Evolutionary conservation across 2,113 vertebrate species (phyloP), one percentile per base, ranked within the genome.

Genomic region (Lampris megalopsis): DNA sequence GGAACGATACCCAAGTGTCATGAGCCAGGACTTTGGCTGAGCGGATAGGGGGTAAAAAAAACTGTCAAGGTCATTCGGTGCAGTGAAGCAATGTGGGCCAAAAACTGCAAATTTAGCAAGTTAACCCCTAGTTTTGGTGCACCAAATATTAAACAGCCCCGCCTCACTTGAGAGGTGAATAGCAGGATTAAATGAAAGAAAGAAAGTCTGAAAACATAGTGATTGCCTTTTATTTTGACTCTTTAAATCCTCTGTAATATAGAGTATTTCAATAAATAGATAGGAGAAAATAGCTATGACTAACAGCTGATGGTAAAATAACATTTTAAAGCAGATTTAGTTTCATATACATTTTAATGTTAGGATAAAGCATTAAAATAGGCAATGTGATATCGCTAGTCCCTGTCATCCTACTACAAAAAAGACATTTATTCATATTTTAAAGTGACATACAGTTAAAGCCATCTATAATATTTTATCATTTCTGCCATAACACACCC

Each of bases 281-380:
- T 90, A 87, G 88, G 89, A 91, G 88, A 91, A 90, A 92, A 89
- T 76, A 89, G 89, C 89, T 84, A 83, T 89, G 91, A 88, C 82
- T 68, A 75, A 86, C 71, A 57, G 36, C 49, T 4, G n/a, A 13
- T 43, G 24, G 43, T 72, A 82, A 71, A 85, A 50, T 75, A 73
- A 82, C 68, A 69, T 76, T 48, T 77, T 75, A 2, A 56, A 5
- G 13, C 5, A 86, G 66, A 83, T 75, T 79, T 81, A 81, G 54
- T 76, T 84, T 90, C 84, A 85, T 83, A 81, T 53, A 88, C 74
- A 68, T 80, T 40, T 80, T 72, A 68, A 67, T 40, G 24, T 68
- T 8, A 42, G 8, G 45, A 56, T 47, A 45, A 63, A 56, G 47
- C 58, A 62, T 72, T 37, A 37, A 59, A 65, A 84, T 89, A 91